Conservation (phyloP, 2,113 vertebrate genomes). For the Semicossyphus pulcher region DNA sequence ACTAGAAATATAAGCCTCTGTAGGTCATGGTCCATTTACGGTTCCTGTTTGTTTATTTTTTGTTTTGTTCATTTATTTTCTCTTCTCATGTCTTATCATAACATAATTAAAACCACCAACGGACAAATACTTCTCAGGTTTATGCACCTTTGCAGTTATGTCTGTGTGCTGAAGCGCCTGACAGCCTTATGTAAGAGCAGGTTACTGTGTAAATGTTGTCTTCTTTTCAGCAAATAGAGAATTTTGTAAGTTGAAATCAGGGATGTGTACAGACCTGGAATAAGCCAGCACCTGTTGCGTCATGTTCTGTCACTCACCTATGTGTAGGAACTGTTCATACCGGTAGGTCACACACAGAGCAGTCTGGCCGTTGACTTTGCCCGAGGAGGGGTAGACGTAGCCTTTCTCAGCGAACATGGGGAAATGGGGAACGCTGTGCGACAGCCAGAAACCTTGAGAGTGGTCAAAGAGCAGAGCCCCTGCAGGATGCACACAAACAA, state of each 20-base stretch:
- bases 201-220: not conserved
- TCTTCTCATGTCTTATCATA: too few relatives aligned
- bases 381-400: constrained; percentile 88
- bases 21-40: too few relatives aligned
- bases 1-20: too few relatives aligned
- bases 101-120: not conserved
- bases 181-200: not conserved
- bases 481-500: constrained; percentile 69
- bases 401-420: constrained; percentile 87
- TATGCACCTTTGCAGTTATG: not conserved
- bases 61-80: too few relatives aligned
- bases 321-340: constrained; percentile 85
- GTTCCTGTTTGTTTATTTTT: too few relatives aligned
- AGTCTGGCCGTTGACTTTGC: constrained; percentile 86
- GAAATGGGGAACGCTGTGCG: constrained; percentile 91
- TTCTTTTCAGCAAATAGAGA: constrained; percentile 2
- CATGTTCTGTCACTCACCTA: constrained; percentile 81
- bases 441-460: constrained; percentile 92
- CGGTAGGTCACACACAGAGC: constrained; percentile 89
- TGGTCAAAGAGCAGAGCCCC: constrained; percentile 88
- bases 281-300: constrained; percentile 11
- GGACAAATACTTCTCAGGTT: not conserved
- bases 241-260: constrained; percentile 3
- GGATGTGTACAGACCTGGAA: not conserved
- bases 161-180: not conserved